Evolutionary conservation across 2,113 vertebrate genomes (phyloP).

Genomic region (Illadopsis cleaveri): DNA sequence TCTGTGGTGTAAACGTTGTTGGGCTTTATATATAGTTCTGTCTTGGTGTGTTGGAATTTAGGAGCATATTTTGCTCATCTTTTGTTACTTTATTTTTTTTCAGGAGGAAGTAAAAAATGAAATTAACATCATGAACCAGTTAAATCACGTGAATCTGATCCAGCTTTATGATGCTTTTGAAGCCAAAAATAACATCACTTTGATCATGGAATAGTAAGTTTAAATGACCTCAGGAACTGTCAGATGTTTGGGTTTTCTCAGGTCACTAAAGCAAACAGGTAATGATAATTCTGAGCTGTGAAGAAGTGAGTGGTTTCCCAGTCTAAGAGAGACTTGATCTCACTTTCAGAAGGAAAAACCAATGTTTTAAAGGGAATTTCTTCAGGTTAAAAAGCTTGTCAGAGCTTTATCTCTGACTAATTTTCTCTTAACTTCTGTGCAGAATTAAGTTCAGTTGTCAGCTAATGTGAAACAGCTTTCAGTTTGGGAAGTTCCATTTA

Average conservation of each 20-base stretch:
- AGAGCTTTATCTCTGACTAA: background rate
- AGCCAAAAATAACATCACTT: slow-evolving; percentile 80
- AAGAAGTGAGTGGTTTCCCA: background rate
- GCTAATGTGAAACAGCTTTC: background rate
- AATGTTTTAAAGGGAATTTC: background rate
- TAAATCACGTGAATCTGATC: slow-evolving; percentile 87
- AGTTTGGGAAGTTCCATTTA: background rate
- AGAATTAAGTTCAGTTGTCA: background rate
- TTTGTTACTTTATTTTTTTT: background rate
- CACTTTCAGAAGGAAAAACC: background rate
- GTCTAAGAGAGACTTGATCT: background rate
- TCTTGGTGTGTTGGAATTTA: background rate
- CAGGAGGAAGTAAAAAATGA: slow-evolving; percentile 92
- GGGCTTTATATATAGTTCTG: background rate
- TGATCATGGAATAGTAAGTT: slow-evolving; percentile 91
- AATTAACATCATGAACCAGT: slow-evolving; percentile 89
- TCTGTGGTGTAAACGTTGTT: background rate
- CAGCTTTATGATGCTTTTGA: slow-evolving; percentile 93
- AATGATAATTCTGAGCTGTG: background rate
- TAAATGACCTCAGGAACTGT: background rate
- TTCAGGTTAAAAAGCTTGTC: background rate
- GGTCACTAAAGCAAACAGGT: background rate
- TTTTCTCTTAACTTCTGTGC: background rate
- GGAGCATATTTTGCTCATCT: background rate
- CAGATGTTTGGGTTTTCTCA: background rate